Percentiles rank a stretch among this genome's conserved stretches.
These are phyloP conservation scores for Vidua chalybeata DNA, from an alignment of 2,113 vertebrate genomes.

Conservation along the genomic window DNA sequence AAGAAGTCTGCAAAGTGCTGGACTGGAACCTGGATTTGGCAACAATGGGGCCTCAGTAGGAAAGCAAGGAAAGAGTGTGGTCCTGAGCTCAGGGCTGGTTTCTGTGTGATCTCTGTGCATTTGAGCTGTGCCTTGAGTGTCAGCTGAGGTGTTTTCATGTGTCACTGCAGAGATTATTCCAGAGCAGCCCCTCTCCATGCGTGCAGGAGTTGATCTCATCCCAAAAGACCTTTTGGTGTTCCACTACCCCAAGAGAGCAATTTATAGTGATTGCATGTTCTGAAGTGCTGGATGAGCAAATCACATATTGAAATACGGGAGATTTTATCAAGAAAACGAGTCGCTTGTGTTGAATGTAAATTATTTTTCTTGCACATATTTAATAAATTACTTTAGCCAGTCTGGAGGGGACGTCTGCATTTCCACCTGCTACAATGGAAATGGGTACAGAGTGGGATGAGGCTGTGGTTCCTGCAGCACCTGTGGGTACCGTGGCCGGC, in stretches of 20 bases:
- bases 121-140: not conserved
- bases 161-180: not conserved
- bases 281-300: not conserved
- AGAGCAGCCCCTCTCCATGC: accelerated
- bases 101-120: not conserved
- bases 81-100: not conserved
- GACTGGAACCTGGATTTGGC: not conserved
- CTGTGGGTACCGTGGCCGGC: too few species aligned
- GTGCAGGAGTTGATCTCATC: not conserved
- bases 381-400: not conserved
- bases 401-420: accelerated
- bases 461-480: not conserved
- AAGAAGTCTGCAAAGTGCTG: not conserved
- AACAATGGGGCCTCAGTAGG: too few species aligned
- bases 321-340: not conserved
- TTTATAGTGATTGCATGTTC: accelerated
- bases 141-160: not conserved
- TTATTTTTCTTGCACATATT: not conserved
- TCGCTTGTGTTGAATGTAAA: too few species aligned
- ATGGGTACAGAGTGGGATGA: accelerated
- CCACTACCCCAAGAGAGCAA: not conserved
- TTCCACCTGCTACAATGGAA: not conserved
- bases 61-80: not conserved
- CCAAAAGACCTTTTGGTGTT: not conserved
- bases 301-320: not conserved